These are phyloP conservation scores for Siniperca chuatsi DNA, from an alignment of 2,113 vertebrate species.

Conservation along the genomic window DNA sequence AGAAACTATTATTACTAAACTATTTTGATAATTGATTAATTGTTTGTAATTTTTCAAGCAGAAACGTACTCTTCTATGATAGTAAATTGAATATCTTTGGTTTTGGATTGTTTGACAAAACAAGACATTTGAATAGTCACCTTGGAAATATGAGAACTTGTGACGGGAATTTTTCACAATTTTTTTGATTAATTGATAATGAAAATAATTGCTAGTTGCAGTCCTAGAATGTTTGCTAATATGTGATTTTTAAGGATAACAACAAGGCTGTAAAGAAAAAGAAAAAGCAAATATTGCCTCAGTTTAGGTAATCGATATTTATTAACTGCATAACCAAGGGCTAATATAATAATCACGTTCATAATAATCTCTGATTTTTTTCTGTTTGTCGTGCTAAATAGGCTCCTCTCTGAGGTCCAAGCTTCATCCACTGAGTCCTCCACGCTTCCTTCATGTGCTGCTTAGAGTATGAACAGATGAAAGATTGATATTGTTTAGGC, in stretches of 20 bases:
- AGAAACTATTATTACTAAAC: too few relatives aligned
- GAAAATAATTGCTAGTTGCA: neutral
- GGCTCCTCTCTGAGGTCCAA: constrained; percentile 4
- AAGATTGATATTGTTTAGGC: constrained; percentile 70
- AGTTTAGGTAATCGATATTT: constrained; percentile 5
- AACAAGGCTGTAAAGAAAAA: neutral
- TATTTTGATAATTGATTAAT: too few relatives aligned
- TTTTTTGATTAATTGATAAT: neutral
- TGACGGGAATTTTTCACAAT: too few relatives aligned
- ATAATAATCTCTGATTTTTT: constrained; percentile 5
- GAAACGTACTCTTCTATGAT: neutral
- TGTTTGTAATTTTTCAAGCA: too few relatives aligned
- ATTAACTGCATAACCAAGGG: constrained; percentile 14
- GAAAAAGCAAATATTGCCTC: neutral
- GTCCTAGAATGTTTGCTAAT: neutral
- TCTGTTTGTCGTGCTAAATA: constrained; percentile 4
- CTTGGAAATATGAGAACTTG: too few relatives aligned
- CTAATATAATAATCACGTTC: constrained; percentile 2
- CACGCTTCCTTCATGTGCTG: constrained; percentile 22
- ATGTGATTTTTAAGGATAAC: neutral
- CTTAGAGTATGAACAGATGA: constrained; percentile 53
- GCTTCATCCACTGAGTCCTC: constrained; percentile 6
- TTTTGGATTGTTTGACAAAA: neutral
- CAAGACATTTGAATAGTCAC: too few relatives aligned
- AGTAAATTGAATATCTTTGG: too few relatives aligned